Conservation (phyloP, 2,888 invertebrate species). For the Synergus gifuensis region DNA sequence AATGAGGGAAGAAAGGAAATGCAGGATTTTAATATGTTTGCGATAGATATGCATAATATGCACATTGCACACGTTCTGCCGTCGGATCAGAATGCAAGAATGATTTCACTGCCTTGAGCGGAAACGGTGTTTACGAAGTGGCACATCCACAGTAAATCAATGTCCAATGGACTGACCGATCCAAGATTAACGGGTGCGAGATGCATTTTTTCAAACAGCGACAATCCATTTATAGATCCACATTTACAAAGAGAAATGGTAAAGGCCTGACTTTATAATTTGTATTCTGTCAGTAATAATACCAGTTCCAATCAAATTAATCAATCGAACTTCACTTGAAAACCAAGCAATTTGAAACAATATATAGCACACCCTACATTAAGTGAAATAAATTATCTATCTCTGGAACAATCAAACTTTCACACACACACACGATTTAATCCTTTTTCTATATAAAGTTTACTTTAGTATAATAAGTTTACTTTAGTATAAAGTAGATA, state of each 20-base stretch:
- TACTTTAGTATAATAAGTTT: too few species aligned
- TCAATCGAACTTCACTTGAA: conserved; percentile 6
- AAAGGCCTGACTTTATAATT: not conserved
- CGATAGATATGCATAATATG: conserved; percentile 1
- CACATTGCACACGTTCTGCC: conserved; percentile 26
- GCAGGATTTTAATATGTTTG: conserved; percentile 3
- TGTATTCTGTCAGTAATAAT: not conserved
- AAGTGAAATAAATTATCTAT: not conserved
- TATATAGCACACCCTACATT: not conserved
- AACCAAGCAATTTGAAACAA: not conserved
- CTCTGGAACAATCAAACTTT: not conserved
- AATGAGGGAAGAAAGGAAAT: conserved; percentile 5
- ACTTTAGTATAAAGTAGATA: too few species aligned
- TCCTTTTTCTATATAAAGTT: too few species aligned
- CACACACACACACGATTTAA: too few species aligned
- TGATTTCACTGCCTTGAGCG: conserved; percentile 25
- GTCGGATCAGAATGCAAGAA: conserved; percentile 26
- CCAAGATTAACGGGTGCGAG: not conserved
- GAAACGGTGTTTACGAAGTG: conserved; percentile 15
- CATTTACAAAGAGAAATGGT: not conserved
- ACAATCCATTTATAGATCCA: conserved; percentile 6
- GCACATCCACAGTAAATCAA: conserved; percentile 23
- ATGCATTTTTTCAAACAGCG: not conserved
- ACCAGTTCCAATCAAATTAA: not conserved
- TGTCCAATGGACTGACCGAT: conserved; percentile 19